Conservation (phyloP, 2,888 invertebrate genomes). For the Megamerina dolium region DNA sequence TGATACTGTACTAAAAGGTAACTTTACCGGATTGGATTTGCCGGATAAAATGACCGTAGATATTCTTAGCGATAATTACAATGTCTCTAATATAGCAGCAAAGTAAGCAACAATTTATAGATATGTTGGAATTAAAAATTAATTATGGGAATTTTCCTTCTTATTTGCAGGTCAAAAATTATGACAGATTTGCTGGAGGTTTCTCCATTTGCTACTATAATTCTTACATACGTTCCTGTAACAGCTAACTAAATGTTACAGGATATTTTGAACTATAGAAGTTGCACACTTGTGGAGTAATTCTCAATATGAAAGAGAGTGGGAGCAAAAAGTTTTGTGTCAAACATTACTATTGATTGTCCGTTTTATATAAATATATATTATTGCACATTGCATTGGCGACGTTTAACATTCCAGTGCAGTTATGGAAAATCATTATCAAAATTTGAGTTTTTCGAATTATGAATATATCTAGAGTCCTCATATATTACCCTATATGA, state of each 20-base stretch:
- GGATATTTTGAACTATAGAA: too few relatives aligned
- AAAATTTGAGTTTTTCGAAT: too few relatives aligned
- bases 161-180: slow-evolving; percentile 53
- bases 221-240: slow-evolving; percentile 65
- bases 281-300: too few relatives aligned
- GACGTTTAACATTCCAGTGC: too few relatives aligned
- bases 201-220: slow-evolving; percentile 58
- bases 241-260: slow-evolving; percentile 35
- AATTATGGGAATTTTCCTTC: not conserved
- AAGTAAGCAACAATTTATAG: slow-evolving; percentile 26
- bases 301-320: too few relatives aligned
- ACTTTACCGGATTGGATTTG: slow-evolving; percentile 54
- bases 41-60: slow-evolving; percentile 60
- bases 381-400: too few relatives aligned
- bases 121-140: not conserved
- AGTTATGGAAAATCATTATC: too few relatives aligned
- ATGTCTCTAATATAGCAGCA: slow-evolving; percentile 24
- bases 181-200: slow-evolving; percentile 55
- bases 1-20: slow-evolving; percentile 49
- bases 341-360: too few relatives aligned
- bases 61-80: slow-evolving; percentile 54
- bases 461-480: too few relatives aligned
- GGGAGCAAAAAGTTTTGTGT: too few relatives aligned
- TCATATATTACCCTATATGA: too few relatives aligned
- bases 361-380: too few relatives aligned